Base-by-base conservation (phyloP, 2,797 vertebrate genomes). In the Brotula barbata region DNA sequence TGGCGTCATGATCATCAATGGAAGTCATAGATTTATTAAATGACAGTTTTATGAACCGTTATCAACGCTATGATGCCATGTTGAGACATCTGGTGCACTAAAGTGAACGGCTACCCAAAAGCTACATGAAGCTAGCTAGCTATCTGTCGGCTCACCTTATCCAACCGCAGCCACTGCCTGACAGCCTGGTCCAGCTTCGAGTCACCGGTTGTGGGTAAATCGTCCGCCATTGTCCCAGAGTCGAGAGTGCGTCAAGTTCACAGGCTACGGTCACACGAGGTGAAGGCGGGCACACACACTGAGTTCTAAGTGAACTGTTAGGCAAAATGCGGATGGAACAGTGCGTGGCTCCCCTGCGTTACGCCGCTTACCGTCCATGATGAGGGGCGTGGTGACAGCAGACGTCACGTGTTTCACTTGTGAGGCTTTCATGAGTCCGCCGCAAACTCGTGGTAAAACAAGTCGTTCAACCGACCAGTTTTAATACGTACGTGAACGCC, bases 81-180 rank as follows among this genome's bases (percentile, higher is more conserved):
- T 3, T 1, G 6, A 7, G 1, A 8, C 40, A 19, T 16, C 5
- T 41, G 15, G 37, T n/a, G 2, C 5, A 2, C n/a, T n/a, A n/a
- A n/a, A n/a, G n/a, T n/a, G n/a, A n/a, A n/a, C n/a, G n/a, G n/a
- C n/a, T n/a, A n/a, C n/a, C n/a, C 2, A 2, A 14, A 3, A n/a
- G 23, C 21, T 12, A 34, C 25, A 8, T 1, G n/a, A 7, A 56
- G 72, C 53, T 10, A 2, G 66, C 10, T 68, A 70, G 58, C 8
- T 12, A 3, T 12, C 74, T 33, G 54, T 37, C 56, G 23, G 21
- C 85, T 90, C 70, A 96, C 95, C 94, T 94, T 84, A 73, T 98
- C 95, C 82, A 91, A 93, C 19, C 59, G 85, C 44, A 97, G 76
- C 96, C 96, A 98, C 68, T 75, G 89, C n/a, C 0, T 73, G 58